Percentiles rank a stretch among this genome's conserved stretches.
Evolutionary conservation across 2,113 vertebrate genomes (phyloP).

Genomic region (Saguinus midas): DNA sequence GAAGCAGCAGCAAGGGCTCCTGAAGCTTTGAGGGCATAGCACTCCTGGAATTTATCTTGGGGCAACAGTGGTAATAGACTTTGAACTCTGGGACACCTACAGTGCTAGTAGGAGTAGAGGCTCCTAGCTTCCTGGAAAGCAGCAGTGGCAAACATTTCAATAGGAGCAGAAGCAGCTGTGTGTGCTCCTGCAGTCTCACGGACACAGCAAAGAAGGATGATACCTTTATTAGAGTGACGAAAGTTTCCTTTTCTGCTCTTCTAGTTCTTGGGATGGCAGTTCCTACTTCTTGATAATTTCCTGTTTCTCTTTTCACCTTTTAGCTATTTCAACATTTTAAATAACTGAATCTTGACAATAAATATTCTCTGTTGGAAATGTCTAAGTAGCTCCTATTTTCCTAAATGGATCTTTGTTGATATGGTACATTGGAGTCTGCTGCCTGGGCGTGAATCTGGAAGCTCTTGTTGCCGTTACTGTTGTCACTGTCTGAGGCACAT

Average conservation of each 20-base stretch:
- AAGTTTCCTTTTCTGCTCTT: neutral
- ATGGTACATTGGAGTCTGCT: neutral
- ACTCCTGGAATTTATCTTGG: neutral
- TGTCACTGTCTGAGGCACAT: neutral
- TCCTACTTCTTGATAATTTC: neutral
- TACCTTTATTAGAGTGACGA: neutral
- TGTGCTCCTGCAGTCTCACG: neutral
- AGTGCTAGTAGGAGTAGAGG: neutral
- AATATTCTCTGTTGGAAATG: neutral
- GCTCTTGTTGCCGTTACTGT: neutral
- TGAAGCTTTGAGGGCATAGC: neutral
- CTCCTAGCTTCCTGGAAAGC: neutral
- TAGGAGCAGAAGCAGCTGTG: neutral
- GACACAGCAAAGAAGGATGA: neutral
- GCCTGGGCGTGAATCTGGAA: neutral
- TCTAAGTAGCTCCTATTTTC: neutral
- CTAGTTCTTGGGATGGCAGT: neutral
- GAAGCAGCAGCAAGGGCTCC: neutral
- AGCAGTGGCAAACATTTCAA: neutral
- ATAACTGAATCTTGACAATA: neutral
- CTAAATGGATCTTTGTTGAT: neutral
- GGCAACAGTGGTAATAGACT: neutral
- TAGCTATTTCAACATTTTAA: neutral
- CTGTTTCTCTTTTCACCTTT: neutral
- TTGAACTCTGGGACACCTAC: neutral